Evolutionary conservation across 2,888 invertebrate genomes (phyloP).

Genomic region (Cremastinae sp.): DNA sequence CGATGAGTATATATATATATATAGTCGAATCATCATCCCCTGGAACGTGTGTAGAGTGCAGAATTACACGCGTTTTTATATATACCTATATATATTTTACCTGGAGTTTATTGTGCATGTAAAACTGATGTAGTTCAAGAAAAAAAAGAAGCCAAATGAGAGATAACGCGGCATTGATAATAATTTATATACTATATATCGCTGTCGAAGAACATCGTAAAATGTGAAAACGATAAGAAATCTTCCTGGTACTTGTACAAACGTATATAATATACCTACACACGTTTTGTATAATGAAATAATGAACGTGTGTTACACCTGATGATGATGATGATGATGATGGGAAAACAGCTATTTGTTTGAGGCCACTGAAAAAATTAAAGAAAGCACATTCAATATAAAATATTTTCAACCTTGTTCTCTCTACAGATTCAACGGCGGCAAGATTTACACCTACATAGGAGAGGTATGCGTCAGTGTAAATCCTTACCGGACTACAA

Average conservation of each 20-base stretch:
- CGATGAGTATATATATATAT: no score
- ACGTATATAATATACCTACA: no score
- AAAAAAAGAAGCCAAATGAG: background rate
- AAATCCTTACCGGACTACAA: slow-evolving; percentile 96
- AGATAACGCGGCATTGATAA: slow-evolving; percentile 3
- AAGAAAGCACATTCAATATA: no score
- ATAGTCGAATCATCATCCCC: no score
- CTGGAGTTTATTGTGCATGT: background rate
- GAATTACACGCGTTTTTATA: no score
- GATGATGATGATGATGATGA: no score
- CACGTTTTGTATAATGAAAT: no score
- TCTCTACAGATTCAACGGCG: slow-evolving; percentile 89
- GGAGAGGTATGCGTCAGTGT: slow-evolving; percentile 99
- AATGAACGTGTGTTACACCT: no score
- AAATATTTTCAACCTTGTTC: background rate
- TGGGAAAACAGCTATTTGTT: no score
- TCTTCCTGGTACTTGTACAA: slow-evolving; percentile 20
- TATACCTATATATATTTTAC: no score
- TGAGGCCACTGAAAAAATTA: no score
- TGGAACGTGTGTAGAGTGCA: no score
- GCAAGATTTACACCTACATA: slow-evolving; percentile 98
- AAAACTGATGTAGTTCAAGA: background rate
- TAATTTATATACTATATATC: slow-evolving; percentile 1
- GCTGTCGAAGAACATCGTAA: slow-evolving; percentile 1
- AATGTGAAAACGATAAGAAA: slow-evolving; percentile 15